Percentiles rank a stretch among this genome's conserved stretches.
These are phyloP conservation scores for Myripristis jacobus DNA, from an alignment of 2,797 vertebrate genomes.

Conservation along the genomic window DNA sequence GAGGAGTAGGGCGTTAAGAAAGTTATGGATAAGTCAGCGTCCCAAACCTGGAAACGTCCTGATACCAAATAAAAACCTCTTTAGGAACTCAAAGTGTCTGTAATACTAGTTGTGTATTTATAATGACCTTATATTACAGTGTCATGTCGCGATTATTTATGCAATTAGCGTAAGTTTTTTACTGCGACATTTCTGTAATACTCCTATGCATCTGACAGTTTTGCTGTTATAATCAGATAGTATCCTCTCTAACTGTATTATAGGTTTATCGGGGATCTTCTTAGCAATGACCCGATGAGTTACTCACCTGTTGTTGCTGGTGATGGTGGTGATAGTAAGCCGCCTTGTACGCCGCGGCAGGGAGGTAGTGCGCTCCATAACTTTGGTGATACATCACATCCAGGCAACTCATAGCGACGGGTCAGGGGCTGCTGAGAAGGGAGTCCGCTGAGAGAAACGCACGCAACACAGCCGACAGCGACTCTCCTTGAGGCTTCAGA, in stretches of 20 bases:
- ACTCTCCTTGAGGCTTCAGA: slow-evolving; percentile 71
- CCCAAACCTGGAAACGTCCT: not conserved
- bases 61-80: too few species aligned
- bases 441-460: slow-evolving; percentile 41
- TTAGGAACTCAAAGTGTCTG: too few species aligned
- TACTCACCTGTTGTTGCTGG: slow-evolving; percentile 89
- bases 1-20: not conserved
- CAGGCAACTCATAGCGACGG: slow-evolving; percentile 94
- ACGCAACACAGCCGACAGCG: slow-evolving; percentile 42
- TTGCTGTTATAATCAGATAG: too few species aligned
- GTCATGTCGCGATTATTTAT: too few species aligned
- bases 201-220: too few species aligned
- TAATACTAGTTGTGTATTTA: too few species aligned
- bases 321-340: slow-evolving; percentile 83
- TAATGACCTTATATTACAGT: not conserved
- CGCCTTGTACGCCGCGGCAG: slow-evolving; percentile 86
- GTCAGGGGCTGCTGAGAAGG: slow-evolving; percentile 53
- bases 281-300: not conserved
- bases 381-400: slow-evolving; percentile 96
- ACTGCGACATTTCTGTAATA: too few species aligned
- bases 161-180: too few species aligned
- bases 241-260: too few species aligned
- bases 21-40: not conserved
- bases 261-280: too few species aligned
- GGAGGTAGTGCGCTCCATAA: slow-evolving; percentile 90